A percentile compares a stretch with the other conserved stretches of the same genome.
phyloP scores from a whole-genome alignment of 2,888 invertebrate species.

The Limnephilus marmoratus region DNA sequence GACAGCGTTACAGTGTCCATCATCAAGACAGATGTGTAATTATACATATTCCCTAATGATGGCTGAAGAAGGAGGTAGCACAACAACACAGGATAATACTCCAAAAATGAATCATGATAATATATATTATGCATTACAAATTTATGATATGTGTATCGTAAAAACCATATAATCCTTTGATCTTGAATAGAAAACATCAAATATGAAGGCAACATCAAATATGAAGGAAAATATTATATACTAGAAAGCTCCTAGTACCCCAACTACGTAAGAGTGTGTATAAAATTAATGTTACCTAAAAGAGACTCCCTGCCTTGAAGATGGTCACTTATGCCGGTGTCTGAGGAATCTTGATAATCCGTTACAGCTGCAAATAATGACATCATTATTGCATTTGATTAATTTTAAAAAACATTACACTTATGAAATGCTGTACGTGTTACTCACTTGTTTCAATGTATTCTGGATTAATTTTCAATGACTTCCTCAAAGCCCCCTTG shows the following conservation, averaged over 20 bases:
- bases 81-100: too few relatives aligned
- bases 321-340: constrained; percentile 75
- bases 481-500: constrained; percentile 47
- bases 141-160: background rate
- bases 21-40: too few relatives aligned
- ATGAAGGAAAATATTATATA: background rate
- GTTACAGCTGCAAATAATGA: constrained; percentile 68
- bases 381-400: background rate
- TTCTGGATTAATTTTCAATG: constrained; percentile 48
- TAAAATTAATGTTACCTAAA: constrained; percentile 70
- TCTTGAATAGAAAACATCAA: background rate
- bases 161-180: background rate
- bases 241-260: too few relatives aligned
- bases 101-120: too few relatives aligned
- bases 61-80: too few relatives aligned
- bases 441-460: constrained; percentile 62
- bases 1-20: too few relatives aligned
- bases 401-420: too few relatives aligned
- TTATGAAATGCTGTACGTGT: background rate
- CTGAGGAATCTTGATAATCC: constrained; percentile 78
- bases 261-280: background rate
- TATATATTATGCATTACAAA: too few relatives aligned
- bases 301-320: constrained; percentile 72
- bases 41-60: too few relatives aligned
- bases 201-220: constrained; percentile 14